Evolutionary conservation across 1,140 invertebrate species (phyloP).

Genomic region (Sminthurides bifidus): DNA sequence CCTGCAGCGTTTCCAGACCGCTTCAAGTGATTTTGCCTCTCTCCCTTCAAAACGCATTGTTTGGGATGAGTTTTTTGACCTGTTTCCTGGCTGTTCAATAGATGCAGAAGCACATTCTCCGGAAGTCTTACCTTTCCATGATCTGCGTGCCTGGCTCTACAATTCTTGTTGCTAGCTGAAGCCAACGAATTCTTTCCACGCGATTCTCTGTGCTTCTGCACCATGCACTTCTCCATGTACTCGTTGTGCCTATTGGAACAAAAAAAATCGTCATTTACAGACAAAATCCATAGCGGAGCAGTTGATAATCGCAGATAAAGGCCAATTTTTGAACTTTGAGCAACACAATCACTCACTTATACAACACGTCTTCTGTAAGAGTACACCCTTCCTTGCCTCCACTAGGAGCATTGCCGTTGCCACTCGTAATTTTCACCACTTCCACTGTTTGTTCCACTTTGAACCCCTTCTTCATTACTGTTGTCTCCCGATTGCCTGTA

Average conservation of each 20-base stretch:
- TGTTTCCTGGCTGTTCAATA: slow-evolving; percentile 31
- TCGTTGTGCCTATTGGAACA: slow-evolving; percentile 49
- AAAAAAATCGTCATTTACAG: neutral
- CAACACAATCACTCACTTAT: no score
- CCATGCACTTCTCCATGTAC: slow-evolving; percentile 63
- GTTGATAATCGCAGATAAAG: neutral
- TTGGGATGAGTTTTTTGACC: neutral
- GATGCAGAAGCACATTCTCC: no score
- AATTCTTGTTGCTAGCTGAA: slow-evolving; percentile 38
- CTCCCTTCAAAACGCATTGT: slow-evolving; percentile 3
- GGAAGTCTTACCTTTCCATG: neutral
- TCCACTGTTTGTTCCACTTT: no score
- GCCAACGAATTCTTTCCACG: slow-evolving; percentile 42
- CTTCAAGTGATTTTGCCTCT: slow-evolving; percentile 42
- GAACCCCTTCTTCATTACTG: no score
- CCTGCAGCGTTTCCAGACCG: slow-evolving; percentile 44
- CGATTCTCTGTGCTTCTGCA: slow-evolving; percentile 54
- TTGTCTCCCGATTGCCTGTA: neutral
- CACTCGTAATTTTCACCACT: neutral
- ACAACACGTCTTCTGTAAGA: slow-evolving; percentile 1
- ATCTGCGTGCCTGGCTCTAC: slow-evolving; percentile 32
- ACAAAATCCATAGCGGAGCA: neutral
- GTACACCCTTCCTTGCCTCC: no score
- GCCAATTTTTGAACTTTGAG: no score
- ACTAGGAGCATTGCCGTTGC: neutral